Base-by-base conservation (phyloP, 2,797 vertebrate genomes). In the Paramormyrops hopkinsi region DNA sequence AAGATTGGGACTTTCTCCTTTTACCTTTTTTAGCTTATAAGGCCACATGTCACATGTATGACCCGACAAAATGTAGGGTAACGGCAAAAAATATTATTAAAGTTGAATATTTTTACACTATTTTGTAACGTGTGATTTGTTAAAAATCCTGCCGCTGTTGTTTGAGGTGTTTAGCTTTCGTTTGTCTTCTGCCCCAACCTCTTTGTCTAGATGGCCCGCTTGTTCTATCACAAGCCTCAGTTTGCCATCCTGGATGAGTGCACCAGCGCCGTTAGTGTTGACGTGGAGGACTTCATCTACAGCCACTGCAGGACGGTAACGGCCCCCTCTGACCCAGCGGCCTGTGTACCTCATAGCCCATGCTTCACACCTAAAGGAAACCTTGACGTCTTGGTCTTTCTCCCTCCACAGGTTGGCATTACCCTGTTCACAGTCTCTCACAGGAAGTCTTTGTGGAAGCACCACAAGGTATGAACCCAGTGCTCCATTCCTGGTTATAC, bases 231-330 rank as follows among this genome's bases (percentile, higher is more conserved):
- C 92, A 99, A 99, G 89, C 98, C 98, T 1, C 98, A 99, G 95
- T 99, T 99, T 95, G 98, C 98, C 89, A 99, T 99, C 92, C 94
- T 99, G 93, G 98, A 99, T 73, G 98, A 99, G 92, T 99, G 98
- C 92, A 99, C 98, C 37, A 99, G 98, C 86, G 98, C 98, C 0
- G 98, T 99, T 76, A 99, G 98, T 1, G 98, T 99, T 14, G 98
- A 99, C 88, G 98, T 99, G 89, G 98, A 99, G 93, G 98, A 97
- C 92, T 99, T 95, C 93, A 99, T 99, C 94, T 99, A 99, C 92
- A 97, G 95, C 91, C 98, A 99, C 91, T 99, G 98, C 95, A 96
- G 97, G 48, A 97, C 96, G 97, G 98, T 99, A 94, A 79, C 92
- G 2, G 50, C 4, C 50, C 2, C 2, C 14, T 17, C 8, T 50